Base-by-base conservation (phyloP, 2,797 vertebrate genomes). In the Psittacula echo region DNA sequence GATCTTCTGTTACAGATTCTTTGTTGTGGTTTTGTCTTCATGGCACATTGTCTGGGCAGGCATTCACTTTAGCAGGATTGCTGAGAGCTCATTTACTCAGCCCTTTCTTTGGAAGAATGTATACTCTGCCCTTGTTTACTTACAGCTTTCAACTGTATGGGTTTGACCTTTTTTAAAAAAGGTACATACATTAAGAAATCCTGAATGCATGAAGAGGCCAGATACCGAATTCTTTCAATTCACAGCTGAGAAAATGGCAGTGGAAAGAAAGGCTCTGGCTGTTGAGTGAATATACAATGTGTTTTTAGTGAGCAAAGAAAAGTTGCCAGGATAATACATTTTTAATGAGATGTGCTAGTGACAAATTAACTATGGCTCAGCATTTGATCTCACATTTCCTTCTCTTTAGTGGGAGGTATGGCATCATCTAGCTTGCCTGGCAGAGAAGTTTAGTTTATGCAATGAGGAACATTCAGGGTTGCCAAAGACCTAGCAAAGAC, bases 11-110 rank as follows among this genome's bases (percentile, higher is more conserved):
- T 79, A 58, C 67, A 66, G 58, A 27, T 85, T 53, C 34, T 65
- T 79, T 87, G 39, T 30, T 94, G 58, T 23, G n/a, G 3, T 85
- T 94, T 93, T 87, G 82, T 47, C 64, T 90, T 87, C 32, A 39
- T 68, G 53, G 58, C 32, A 32, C 13, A 2, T 79, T 94, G 82
- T 86, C 85, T 92, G 65, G 48, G 58, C 88, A 87, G 50, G 68
- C 62, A 76, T 87, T 83, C 45, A 37, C 41, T 89, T 60, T 11
- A 70, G n/a, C 60, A 66, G 50, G 22, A 61, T 90, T 79, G 67
- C 51, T 61, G 67, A 73, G 37, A 64, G 30, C 41, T 77, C 29
- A 8, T 89, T 48, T 77, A 77, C 62, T 90, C 32, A 74, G 44
- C 11, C 22, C 37, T 82, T 66, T 77, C 37, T 80, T 81, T 64